Evolutionary conservation across 2,797 vertebrate species (phyloP).

Genomic region (Gymnodraco acuticeps): DNA sequence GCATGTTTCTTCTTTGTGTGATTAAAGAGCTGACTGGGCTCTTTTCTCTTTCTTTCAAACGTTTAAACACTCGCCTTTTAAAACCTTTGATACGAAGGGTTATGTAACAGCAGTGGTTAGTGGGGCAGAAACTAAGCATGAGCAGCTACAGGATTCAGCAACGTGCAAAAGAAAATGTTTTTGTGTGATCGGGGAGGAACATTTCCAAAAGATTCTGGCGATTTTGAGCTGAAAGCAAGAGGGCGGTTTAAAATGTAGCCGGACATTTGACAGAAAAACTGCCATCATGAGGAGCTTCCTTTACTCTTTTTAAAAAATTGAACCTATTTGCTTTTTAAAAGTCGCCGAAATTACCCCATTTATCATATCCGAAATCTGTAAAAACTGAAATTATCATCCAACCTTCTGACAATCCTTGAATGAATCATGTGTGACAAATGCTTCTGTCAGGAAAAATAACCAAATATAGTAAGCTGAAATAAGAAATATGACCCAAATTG

Average conservation of each 20-base stretch:
- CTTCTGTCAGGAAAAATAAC: too few species aligned
- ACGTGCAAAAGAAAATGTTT: neutral
- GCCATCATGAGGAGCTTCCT: slow-evolving; percentile 5
- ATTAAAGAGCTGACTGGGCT: slow-evolving; percentile 41
- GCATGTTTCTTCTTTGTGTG: slow-evolving; percentile 54
- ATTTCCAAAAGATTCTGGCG: slow-evolving; percentile 19
- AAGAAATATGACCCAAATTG: too few species aligned
- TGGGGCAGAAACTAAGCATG: slow-evolving; percentile 55
- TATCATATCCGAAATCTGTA: too few species aligned
- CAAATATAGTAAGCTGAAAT: too few species aligned
- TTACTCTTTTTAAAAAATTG: neutral
- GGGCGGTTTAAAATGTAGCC: slow-evolving; percentile 2
- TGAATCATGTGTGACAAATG: too few species aligned
- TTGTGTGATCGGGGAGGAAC: slow-evolving; percentile 18
- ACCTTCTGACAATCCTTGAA: too few species aligned
- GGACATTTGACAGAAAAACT: neutral
- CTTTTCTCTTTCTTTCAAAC: slow-evolving; percentile 38
- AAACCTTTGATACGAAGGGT: slow-evolving; percentile 48
- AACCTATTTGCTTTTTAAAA: too few species aligned
- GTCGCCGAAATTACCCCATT: too few species aligned
- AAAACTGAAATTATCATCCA: too few species aligned
- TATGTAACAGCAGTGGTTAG: slow-evolving; percentile 53
- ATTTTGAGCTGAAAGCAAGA: slow-evolving; percentile 10
- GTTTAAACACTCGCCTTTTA: slow-evolving; percentile 37
- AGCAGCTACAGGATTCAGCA: neutral